A percentile compares a stretch with the other conserved stretches of the same genome.
These are phyloP conservation scores for Chamaetylas fuelleborni DNA, from an alignment of 2,113 vertebrate species.

Conservation along the genomic window DNA sequence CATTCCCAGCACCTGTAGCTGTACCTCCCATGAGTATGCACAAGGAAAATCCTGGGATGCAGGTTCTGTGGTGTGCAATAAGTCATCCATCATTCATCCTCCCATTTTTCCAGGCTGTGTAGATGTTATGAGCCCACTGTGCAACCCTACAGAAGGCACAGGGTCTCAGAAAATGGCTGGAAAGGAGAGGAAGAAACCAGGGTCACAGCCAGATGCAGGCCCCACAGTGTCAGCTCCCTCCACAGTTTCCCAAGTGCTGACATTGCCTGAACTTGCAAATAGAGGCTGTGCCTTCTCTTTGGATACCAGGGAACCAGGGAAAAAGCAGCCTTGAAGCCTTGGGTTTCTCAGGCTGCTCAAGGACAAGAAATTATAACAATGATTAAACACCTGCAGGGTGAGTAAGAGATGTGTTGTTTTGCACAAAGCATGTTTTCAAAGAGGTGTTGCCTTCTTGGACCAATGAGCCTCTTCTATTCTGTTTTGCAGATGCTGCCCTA, in stretches of 20 bases:
- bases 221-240: rapidly evolving
- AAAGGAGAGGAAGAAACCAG: not conserved
- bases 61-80: not conserved
- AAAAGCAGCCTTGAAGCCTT: too few relatives aligned
- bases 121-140: not conserved
- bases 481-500: too few relatives aligned
- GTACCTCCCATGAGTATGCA: not conserved
- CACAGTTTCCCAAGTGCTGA: not conserved
- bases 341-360: too few relatives aligned
- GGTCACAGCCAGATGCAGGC: not conserved
- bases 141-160: not conserved
- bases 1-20: not conserved
- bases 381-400: too few relatives aligned
- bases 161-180: not conserved
- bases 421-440: too few relatives aligned
- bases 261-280: not conserved
- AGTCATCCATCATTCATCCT: not conserved
- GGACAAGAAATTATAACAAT: too few relatives aligned
- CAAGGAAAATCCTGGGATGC: not conserved
- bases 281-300: not conserved
- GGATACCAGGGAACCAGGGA: too few relatives aligned
- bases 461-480: too few relatives aligned
- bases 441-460: too few relatives aligned
- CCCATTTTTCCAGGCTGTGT: not conserved
- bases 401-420: too few relatives aligned